Percentiles rank a stretch among this genome's conserved stretches.
These are phyloP conservation scores for Xiphophorus birchmanni DNA, from an alignment of 2,797 vertebrate genomes.

Conservation along the genomic window DNA sequence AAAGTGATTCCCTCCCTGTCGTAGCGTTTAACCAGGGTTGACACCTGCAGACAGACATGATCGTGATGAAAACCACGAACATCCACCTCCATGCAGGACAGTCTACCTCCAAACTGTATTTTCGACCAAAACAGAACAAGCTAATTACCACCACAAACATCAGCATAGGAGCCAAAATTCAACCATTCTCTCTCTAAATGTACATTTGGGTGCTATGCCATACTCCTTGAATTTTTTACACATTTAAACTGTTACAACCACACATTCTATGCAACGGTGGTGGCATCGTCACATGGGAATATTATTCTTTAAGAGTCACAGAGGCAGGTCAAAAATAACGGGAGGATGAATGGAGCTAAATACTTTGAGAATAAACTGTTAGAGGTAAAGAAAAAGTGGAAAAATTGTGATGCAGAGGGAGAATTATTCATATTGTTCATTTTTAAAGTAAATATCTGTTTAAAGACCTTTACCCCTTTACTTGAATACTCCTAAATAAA, in stretches of 20 bases:
- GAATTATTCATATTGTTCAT: background rate
- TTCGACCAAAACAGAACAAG: background rate
- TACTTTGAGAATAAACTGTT: background rate
- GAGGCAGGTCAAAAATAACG: background rate
- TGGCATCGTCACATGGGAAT: too few relatives aligned
- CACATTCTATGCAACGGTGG: background rate
- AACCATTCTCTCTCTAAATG: background rate
- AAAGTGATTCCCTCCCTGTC: slow-evolving; percentile 81
- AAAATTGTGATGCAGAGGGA: background rate
- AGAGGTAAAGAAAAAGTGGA: background rate
- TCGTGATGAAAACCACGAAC: background rate
- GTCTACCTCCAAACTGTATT: background rate
- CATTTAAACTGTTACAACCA: background rate
- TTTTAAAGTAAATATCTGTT: background rate
- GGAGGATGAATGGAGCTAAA: background rate
- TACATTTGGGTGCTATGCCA: background rate
- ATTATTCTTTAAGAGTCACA: background rate
- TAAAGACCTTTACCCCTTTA: background rate
- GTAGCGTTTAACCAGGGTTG: slow-evolving; percentile 78
- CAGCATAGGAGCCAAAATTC: background rate
- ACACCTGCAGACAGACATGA: slow-evolving; percentile 73
- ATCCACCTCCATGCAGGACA: background rate
- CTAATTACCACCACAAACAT: background rate
- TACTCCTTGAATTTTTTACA: background rate
- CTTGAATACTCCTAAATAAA: background rate